These are phyloP conservation scores for Gastrophryne carolinensis DNA, from an alignment of 2,797 vertebrate genomes.

Conservation along the genomic window DNA sequence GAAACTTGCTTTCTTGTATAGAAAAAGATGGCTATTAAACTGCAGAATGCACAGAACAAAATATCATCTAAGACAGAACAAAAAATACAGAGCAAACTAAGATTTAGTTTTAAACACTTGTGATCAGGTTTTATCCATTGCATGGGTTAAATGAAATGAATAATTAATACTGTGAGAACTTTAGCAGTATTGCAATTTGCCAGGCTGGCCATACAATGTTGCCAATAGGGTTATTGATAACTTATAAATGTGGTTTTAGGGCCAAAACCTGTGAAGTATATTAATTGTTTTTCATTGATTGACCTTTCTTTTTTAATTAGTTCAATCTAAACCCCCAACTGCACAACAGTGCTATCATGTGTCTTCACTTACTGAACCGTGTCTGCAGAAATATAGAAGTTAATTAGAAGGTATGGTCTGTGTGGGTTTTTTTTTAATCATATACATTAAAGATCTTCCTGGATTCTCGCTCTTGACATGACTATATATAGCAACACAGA, in stretches of 20 bases:
- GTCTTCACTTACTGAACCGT: constrained; percentile 14
- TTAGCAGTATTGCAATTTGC: background rate
- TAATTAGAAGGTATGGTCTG: constrained; percentile 2
- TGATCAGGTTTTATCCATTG: no score
- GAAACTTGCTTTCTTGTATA: no score
- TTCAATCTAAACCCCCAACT: background rate
- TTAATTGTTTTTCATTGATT: constrained; percentile 39
- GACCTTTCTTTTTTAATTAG: constrained; percentile 41
- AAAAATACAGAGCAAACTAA: no score
- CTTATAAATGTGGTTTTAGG: constrained; percentile 20
- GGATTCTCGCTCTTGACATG: no score
- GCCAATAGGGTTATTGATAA: constrained; percentile 12
- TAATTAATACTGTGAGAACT: background rate
- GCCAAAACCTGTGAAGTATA: constrained; percentile 20
- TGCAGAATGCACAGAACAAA: no score
- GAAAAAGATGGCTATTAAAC: no score
- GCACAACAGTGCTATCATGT: background rate
- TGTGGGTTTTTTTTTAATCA: background rate
- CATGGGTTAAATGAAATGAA: background rate
- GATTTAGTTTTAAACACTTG: no score
- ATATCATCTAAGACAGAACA: no score
- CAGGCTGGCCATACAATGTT: constrained; percentile 11
- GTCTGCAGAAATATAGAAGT: constrained; percentile 14
- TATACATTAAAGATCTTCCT: no score
- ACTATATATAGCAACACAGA: no score